phyloP scores from a whole-genome alignment of 2,113 vertebrate species.

The Brienomyrus brachyistius region DNA sequence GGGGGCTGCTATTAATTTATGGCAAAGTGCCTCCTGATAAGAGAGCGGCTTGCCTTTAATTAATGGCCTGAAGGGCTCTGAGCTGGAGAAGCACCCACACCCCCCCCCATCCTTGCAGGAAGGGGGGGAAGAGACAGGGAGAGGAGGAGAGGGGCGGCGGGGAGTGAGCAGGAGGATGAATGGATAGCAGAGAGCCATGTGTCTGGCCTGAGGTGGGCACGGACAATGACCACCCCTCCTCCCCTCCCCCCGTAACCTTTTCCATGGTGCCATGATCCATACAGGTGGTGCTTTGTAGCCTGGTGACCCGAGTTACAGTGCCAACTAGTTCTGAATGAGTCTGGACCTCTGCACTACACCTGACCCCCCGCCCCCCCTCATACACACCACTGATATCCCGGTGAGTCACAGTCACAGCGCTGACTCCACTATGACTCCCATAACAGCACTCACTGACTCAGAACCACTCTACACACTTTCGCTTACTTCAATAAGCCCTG shows the following conservation, averaged over 20 bases:
- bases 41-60: conserved; percentile 50
- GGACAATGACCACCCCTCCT: too few species aligned
- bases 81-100: conserved; percentile 5
- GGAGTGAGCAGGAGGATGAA: background rate
- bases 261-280: background rate
- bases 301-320: background rate
- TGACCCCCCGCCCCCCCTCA: background rate
- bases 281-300: background rate
- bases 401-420: background rate
- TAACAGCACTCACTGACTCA: background rate
- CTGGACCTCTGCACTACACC: background rate
- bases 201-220: background rate
- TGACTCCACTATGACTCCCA: background rate
- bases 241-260: background rate
- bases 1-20: conserved; percentile 43
- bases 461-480: background rate
- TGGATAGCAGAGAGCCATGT: background rate
- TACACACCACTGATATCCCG: background rate
- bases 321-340: background rate
- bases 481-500: background rate
- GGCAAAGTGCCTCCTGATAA: conserved; percentile 42
- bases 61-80: conserved; percentile 38
- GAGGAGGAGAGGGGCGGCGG: background rate
- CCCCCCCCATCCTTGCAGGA: background rate
- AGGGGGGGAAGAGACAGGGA: background rate